Evolutionary conservation across 2,888 invertebrate species (phyloP), one percentile per base, ranked within the genome.

Genomic region (Pyrrhosoma nymphula): DNA sequence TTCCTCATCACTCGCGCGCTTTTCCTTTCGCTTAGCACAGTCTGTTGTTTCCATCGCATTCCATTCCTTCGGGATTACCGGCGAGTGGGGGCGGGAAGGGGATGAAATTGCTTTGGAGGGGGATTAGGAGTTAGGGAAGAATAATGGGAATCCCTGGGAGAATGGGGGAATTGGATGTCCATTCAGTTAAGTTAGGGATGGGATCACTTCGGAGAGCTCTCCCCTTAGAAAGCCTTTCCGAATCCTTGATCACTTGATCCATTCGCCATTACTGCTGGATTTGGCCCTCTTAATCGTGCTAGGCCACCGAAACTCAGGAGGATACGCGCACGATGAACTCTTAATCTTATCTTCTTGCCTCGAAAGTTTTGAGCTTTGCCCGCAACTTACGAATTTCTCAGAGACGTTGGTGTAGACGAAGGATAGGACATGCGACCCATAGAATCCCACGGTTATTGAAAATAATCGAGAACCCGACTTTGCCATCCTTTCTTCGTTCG

Each of bases 211-310:
- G 1, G 82, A 82, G 82, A 82, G 26, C n/a, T 56, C 47, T 26
- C 56, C 55, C 10, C 56, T n/a, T 55, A 3, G 20, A 89, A 56
- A 0, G 55, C 56, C n/a, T 2, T n/a, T 56, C 26, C 26, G 23
- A 56, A 20, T 55, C 89, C 89, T 56, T 89, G 89, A 89, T 89
- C 89, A 26, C 55, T 89, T 89, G n/a, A 56, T 89, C 89, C 89
- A n/a, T 89, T 89, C n/a, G 89, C 56, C 55, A 47, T 20, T 47
- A 23, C 88, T 26, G 20, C 39, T n/a, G 56, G 89, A 89, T 89
- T 89, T 39, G 56, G n/a, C 3, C n/a, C 56, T 55, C 56, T 82
- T 82, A 82, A 82, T 82, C 16, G 82, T 2, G 35, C 35, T 69
- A 26, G 82, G 35, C 35, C 6, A 82, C 82, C 82, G 20, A 30